phyloP scores from a whole-genome alignment of 2,888 invertebrate species.

The Nasonia oneida region DNA sequence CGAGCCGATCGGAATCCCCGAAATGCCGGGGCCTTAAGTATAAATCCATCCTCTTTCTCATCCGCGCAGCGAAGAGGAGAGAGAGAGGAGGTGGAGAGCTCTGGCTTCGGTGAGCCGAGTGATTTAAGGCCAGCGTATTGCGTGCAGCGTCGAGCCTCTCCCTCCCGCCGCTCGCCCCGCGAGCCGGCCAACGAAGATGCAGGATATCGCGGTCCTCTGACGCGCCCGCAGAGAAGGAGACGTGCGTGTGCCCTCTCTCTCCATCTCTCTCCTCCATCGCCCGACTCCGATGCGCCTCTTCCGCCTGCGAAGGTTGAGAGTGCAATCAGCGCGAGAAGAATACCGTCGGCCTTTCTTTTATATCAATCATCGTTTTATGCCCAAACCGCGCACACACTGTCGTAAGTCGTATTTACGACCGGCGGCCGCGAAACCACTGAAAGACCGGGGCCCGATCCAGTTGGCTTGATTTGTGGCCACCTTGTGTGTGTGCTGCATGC shows the following conservation, averaged over 20 bases:
- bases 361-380: too few species aligned
- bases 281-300: background rate
- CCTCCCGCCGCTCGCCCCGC: background rate
- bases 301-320: background rate
- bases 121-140: slow-evolving; percentile 61
- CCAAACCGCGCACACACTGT: background rate
- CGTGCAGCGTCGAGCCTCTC: slow-evolving; percentile 43
- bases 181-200: slow-evolving; percentile 6
- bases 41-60: slow-evolving; percentile 75
- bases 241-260: background rate
- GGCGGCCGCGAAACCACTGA: slow-evolving; percentile 30
- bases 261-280: background rate
- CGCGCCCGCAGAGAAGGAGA: background rate
- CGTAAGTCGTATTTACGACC: slow-evolving; percentile 50
- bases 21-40: slow-evolving; percentile 72
- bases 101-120: background rate
- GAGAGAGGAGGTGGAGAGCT: slow-evolving; percentile 24
- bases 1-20: slow-evolving; percentile 71
- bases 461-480: slow-evolving; percentile 74
- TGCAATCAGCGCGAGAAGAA: background rate
- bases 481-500: slow-evolving; percentile 52
- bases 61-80: slow-evolving; percentile 48
- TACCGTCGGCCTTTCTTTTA: too few species aligned
- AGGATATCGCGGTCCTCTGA: background rate
- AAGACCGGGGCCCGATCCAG: slow-evolving; percentile 65